Base-by-base conservation (phyloP, 2,888 invertebrate genomes). In the Operophtera brumata region DNA sequence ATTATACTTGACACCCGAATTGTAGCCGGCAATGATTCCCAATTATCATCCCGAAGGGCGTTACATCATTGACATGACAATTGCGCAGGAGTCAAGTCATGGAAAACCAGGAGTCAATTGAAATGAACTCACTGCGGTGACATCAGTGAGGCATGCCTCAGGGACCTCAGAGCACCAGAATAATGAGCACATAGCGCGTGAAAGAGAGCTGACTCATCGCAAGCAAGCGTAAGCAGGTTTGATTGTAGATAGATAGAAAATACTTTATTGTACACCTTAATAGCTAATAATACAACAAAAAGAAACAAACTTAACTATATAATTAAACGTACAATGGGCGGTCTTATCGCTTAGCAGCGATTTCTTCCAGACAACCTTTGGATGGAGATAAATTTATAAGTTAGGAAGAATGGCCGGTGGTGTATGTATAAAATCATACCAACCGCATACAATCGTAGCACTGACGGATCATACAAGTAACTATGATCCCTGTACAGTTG, bases 11-110 rank as follows among this genome's bases (percentile, higher is more conserved):
- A 52, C 48, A 57, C 52, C 52, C 54, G 46, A 51, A 50, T 43
- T 9, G 14, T 40, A 54, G 13, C 36, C 45, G 4, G 26, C 36
- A 52, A 57, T 57, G 41, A 48, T 46, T 40, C 41, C 37, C 52
- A 49, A 52, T 57, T 52, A 52, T 32, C 28, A 25, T 40, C 7
- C 32, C 41, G 44, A 40, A 57, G 48, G 48, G 45, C 52, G 30
- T 44, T 14, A 45, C 45, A 37, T 57, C 26, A 48, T 56, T 35
- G 44, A 40, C 47, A 54, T 60, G 64, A 49, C 58, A 57, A 66
- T 59, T 60, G 59, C 64, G 61, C 68, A 64, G 53, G 53, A 73
- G 80, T 76, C 78, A 69, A 69, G 78, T 80, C 75, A 74, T 74
- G 41, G 41, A 56, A 56, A 56, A 52, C 42, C n/a, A 11, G 64